Percentiles rank a stretch among this genome's conserved stretches.
These are phyloP conservation scores for Patella caerulea DNA, from an alignment of 2,888 invertebrate species.

Conservation along the genomic window DNA sequence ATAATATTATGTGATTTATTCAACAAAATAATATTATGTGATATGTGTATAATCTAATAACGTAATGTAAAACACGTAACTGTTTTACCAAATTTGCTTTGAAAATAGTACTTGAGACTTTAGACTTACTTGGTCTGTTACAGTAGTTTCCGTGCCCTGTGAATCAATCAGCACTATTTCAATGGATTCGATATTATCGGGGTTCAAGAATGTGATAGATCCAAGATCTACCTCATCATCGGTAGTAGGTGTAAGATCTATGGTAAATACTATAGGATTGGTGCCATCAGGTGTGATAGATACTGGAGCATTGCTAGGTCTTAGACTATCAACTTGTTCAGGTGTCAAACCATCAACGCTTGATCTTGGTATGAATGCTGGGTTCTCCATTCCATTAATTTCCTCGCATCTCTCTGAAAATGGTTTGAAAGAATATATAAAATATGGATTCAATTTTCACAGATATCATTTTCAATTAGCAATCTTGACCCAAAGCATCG, in stretches of 20 bases:
- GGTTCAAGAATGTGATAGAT: neutral
- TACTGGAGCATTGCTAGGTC: neutral
- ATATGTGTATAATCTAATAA: too few species aligned
- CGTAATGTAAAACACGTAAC: too few species aligned
- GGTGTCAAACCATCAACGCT: neutral
- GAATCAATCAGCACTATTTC: neutral
- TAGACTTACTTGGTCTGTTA: neutral
- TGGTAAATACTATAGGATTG: neutral
- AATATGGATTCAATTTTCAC: too few species aligned
- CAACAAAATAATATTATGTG: too few species aligned
- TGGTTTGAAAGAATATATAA: neutral
- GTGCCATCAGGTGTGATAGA: neutral
- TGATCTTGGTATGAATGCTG: neutral
- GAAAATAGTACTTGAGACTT: too few species aligned
- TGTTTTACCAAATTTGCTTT: too few species aligned
- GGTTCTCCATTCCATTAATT: neutral
- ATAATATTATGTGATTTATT: too few species aligned
- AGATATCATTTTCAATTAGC: too few species aligned
- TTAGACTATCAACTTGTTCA: neutral
- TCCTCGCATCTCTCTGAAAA: neutral
- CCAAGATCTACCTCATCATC: neutral
- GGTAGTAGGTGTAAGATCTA: neutral
- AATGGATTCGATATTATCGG: neutral
- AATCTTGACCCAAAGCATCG: too few species aligned
- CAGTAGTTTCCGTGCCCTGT: neutral